Evolutionary conservation across 2,113 vertebrate genomes (phyloP).

Genomic region (Abramis brama): DNA sequence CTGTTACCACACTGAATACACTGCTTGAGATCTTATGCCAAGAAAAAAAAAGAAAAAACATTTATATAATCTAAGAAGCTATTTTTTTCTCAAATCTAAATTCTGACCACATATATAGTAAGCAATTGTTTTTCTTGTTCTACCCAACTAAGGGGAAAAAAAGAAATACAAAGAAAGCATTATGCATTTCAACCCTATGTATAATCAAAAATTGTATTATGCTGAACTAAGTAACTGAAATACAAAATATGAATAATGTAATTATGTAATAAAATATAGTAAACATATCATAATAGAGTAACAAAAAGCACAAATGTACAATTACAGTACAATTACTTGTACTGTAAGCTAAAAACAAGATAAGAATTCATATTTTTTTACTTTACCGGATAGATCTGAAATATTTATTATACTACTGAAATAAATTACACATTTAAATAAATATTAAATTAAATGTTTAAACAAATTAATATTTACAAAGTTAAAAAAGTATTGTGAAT

Average conservation of each 20-base stretch:
- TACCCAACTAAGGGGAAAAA: neutral
- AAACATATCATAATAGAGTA: neutral
- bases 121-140: neutral
- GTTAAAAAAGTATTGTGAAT: neutral
- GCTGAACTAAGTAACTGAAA: neutral
- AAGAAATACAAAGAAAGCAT: neutral
- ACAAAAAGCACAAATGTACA: neutral
- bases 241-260: neutral
- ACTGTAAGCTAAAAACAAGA: neutral
- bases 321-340: too few relatives aligned
- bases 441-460: neutral
- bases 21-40: neutral
- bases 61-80: neutral
- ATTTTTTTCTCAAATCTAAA: neutral
- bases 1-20: slow-evolving; percentile 11
- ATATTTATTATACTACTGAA: neutral
- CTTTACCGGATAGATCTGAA: neutral
- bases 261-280: neutral
- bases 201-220: neutral
- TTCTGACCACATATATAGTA: neutral
- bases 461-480: neutral
- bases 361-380: neutral
- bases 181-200: neutral
- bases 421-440: neutral
- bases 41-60: neutral